Evolutionary conservation across 2,113 vertebrate genomes (phyloP).

Genomic region (Smithornis capensis): DNA sequence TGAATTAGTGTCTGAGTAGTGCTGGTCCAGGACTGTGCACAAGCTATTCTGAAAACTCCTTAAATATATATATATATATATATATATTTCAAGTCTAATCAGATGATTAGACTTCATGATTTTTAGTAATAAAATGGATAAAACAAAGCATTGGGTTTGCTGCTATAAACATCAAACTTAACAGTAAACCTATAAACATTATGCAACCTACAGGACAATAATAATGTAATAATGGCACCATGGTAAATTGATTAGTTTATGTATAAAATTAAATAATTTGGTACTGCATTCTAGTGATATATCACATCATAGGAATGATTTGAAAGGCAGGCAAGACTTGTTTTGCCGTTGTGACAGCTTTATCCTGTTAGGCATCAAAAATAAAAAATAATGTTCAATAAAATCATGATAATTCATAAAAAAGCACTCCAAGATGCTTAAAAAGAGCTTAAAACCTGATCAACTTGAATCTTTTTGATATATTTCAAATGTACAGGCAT

Average conservation of each 20-base stretch:
- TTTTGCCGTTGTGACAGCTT: background rate
- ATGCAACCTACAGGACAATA: background rate
- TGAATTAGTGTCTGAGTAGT: background rate
- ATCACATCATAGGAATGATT: background rate
- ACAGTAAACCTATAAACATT: background rate
- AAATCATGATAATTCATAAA: background rate
- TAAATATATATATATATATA: too few relatives aligned
- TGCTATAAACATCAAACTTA: background rate
- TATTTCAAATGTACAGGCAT: background rate
- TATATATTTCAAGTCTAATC: background rate
- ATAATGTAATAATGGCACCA: background rate
- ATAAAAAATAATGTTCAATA: background rate
- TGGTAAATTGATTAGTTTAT: background rate
- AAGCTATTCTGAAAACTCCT: background rate
- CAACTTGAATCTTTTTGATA: background rate
- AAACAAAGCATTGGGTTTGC: background rate
- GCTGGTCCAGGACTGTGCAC: background rate
- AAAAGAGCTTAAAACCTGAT: background rate
- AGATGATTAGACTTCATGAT: fast-evolving
- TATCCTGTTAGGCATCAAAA: background rate
- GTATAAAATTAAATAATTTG: background rate
- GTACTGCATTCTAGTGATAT: fast-evolving
- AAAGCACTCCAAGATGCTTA: background rate
- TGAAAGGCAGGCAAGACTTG: background rate
- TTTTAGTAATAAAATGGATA: background rate